A percentile compares a stretch with the other conserved stretches of the same genome.
These are phyloP conservation scores for Dione vanillae DNA, from an alignment of 2,888 invertebrate genomes.

Conservation along the genomic window DNA sequence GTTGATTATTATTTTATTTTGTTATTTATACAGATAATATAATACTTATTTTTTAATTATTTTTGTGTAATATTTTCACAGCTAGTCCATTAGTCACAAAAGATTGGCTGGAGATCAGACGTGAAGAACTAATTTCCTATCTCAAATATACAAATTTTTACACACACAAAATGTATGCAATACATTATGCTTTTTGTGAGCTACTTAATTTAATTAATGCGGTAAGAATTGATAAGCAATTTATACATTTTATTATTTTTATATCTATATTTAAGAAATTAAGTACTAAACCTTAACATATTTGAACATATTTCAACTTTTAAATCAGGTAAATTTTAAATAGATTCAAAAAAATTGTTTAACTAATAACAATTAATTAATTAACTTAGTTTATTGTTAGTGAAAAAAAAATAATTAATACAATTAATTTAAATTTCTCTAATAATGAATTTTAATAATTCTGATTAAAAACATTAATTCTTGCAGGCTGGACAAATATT, in stretches of 20 bases:
- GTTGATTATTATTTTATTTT: too few relatives aligned
- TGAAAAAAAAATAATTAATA: too few relatives aligned
- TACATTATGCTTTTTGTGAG: conserved; percentile 89
- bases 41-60: too few relatives aligned
- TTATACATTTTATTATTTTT: neutral
- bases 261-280: neutral
- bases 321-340: too few relatives aligned
- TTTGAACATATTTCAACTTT: too few relatives aligned
- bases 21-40: too few relatives aligned
- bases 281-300: neutral
- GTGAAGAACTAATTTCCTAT: conserved; percentile 84
- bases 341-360: too few relatives aligned
- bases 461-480: neutral
- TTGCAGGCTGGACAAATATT: conserved; percentile 87
- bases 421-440: too few relatives aligned
- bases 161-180: conserved; percentile 86
- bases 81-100: conserved; percentile 83
- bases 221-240: conserved; percentile 75
- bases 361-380: too few relatives aligned
- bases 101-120: conserved; percentile 82
- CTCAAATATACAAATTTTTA: conserved; percentile 81
- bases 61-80: conserved; percentile 55
- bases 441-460: neutral
- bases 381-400: too few relatives aligned
- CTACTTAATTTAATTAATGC: conserved; percentile 89